A percentile compares a stretch with the other conserved stretches of the same genome.
These are phyloP conservation scores for Psephotus haematonotus DNA, from an alignment of 2,113 vertebrate genomes.

Conservation along the genomic window DNA sequence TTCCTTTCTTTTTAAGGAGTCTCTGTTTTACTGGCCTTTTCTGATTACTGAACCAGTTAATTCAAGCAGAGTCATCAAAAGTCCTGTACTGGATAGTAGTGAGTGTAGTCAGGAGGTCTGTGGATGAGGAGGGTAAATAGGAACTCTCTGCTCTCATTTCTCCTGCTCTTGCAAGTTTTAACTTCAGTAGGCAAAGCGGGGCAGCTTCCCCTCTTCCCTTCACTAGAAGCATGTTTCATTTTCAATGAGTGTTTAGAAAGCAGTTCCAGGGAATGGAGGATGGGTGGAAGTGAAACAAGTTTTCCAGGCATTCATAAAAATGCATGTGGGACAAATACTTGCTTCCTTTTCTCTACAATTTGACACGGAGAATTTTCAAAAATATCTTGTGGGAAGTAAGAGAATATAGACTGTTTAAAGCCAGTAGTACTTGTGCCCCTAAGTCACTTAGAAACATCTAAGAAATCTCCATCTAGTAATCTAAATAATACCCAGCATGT, in stretches of 20 bases:
- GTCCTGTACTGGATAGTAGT: not conserved
- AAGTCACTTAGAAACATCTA: not conserved
- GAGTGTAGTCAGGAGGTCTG: not conserved
- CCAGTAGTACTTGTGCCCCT: not conserved
- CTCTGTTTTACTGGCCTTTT: not conserved
- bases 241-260: not conserved
- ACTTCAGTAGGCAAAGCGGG: not conserved
- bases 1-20: not conserved
- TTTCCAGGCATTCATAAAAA: conserved; percentile 45
- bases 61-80: not conserved
- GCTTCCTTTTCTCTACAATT: not conserved
- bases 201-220: not conserved
- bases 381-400: conserved; percentile 10
- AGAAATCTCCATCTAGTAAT: conserved; percentile 9
- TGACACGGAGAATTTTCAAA: conserved; percentile 19
- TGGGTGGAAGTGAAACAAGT: conserved; percentile 8
- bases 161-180: not conserved
- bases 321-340: conserved; percentile 41
- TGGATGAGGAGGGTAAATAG: not conserved
- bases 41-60: not conserved
- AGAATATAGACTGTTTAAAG: not conserved
- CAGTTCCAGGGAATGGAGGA: not conserved
- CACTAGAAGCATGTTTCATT: not conserved
- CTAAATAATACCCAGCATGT: conserved; percentile 8
- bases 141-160: not conserved